phyloP scores from a whole-genome alignment of 2,797 vertebrate species.

The Glyptemys insculpta region DNA sequence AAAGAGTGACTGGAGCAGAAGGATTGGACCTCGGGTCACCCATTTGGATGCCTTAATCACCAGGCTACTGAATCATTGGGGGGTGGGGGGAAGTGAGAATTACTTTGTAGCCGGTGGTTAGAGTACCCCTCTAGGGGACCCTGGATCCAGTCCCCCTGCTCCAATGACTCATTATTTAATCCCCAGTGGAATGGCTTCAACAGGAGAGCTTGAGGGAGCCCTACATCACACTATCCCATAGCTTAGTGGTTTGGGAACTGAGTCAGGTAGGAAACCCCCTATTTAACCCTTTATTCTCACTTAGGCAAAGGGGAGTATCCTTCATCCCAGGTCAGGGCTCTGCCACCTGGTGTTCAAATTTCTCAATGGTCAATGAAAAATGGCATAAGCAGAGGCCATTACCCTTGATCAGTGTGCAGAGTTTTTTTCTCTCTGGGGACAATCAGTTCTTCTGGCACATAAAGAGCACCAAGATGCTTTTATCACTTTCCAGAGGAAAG shows the following conservation, averaged over 20 bases:
- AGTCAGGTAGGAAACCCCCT: not conserved
- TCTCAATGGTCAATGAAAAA: not conserved
- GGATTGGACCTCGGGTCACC: too few relatives aligned
- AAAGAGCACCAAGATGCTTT: not conserved
- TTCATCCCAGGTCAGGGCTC: not conserved
- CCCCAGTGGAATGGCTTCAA: not conserved
- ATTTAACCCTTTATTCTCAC: not conserved
- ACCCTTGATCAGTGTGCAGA: not conserved
- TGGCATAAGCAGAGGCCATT: not conserved
- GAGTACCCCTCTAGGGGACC: not conserved
- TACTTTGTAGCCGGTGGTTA: not conserved
- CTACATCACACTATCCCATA: not conserved
- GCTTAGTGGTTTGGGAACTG: not conserved
- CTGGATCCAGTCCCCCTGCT: not conserved
- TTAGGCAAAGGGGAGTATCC: not conserved
- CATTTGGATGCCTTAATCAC: too few relatives aligned
- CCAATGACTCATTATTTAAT: not conserved
- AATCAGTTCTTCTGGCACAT: not conserved
- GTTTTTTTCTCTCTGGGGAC: not conserved
- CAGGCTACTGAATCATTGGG: not conserved
- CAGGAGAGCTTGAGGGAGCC: not conserved
- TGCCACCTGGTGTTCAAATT: not conserved
- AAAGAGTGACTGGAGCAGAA: too few relatives aligned
- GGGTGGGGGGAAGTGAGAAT: not conserved
- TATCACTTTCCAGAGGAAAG: slow-evolving; percentile 5